Percentiles rank a stretch among this genome's conserved stretches.
Conservation (phyloP, 2,888 invertebrate genomes). For the Dione juno region DNA sequence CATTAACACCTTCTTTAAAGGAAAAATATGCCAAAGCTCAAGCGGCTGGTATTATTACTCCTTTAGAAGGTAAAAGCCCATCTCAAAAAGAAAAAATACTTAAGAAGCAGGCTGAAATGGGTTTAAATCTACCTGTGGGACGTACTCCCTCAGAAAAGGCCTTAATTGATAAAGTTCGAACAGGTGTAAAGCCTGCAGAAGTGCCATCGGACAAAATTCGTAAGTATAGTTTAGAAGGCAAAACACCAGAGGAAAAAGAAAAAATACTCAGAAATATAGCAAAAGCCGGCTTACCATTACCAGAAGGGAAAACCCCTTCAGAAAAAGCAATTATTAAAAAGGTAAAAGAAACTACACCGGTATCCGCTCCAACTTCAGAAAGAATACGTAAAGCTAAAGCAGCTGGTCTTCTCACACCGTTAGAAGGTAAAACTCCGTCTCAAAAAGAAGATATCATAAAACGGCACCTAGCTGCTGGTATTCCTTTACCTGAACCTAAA, state of each 20-base stretch:
- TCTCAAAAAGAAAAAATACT: conserved; percentile 48
- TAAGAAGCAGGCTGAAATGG: conserved; percentile 36
- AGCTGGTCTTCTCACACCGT: conserved; percentile 50
- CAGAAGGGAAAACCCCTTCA: conserved; percentile 54
- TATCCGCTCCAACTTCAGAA: conserved; percentile 46
- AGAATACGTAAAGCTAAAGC: conserved; percentile 48
- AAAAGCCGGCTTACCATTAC: conserved; percentile 51
- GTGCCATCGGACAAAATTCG: conserved; percentile 23
- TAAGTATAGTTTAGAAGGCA: conserved; percentile 44
- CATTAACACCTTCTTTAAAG: conserved; percentile 50
- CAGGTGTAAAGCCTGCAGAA: conserved; percentile 9
- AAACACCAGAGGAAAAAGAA: conserved; percentile 51
- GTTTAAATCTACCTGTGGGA: conserved; percentile 40
- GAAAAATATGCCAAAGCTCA: conserved; percentile 51
- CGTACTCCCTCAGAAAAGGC: conserved; percentile 42
- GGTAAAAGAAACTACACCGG: conserved; percentile 52
- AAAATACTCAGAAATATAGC: conserved; percentile 47
- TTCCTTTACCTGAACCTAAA: conserved; percentile 52
- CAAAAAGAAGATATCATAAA: conserved; percentile 51
- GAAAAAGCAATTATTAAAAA: conserved; percentile 54
- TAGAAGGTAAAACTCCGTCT: conserved; percentile 49
- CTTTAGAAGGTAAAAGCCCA: conserved; percentile 54
- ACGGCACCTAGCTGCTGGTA: conserved; percentile 50
- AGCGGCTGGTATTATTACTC: conserved; percentile 52
- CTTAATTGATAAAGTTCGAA: conserved; percentile 33